A percentile compares a stretch with the other conserved stretches of the same genome.
Evolutionary conservation across 2,113 vertebrate genomes (phyloP).

Genomic region (Dunckerocampus dactyliophorus): DNA sequence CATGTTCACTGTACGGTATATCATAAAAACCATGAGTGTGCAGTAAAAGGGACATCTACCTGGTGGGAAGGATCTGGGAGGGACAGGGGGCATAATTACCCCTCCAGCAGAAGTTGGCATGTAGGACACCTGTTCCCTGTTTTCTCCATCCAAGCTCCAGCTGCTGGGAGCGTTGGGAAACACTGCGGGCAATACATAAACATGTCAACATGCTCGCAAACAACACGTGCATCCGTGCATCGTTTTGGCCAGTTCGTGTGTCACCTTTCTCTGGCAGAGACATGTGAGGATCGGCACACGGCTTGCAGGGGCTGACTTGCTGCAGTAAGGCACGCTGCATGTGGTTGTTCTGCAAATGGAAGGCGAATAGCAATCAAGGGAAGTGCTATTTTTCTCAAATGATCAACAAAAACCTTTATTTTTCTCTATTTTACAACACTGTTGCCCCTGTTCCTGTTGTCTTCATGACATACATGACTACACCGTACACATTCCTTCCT

Average conservation of each 20-base stretch:
- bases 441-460: background rate
- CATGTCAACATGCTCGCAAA: constrained; percentile 6
- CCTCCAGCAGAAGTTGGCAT: constrained; percentile 80
- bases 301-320: constrained; percentile 94
- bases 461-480: background rate
- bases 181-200: constrained; percentile 55
- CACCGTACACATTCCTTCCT: constrained; percentile 13
- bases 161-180: constrained; percentile 83
- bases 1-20: background rate
- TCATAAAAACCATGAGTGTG: background rate
- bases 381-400: background rate
- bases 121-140: constrained; percentile 84
- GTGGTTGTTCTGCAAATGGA: constrained; percentile 80
- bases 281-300: constrained; percentile 88
- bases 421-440: no score
- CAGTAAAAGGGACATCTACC: constrained; percentile 64
- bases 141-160: constrained; percentile 91
- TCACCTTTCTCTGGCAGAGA: constrained; percentile 92
- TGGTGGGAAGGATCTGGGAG: constrained; percentile 84
- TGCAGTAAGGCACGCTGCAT: constrained; percentile 94
- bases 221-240: background rate
- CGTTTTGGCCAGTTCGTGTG: background rate
- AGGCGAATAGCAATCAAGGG: background rate
- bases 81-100: constrained; percentile 81
- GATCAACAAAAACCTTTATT: background rate